These are phyloP conservation scores for Orthonevra nobilis DNA, from an alignment of 2,888 invertebrate genomes.

Conservation along the genomic window DNA sequence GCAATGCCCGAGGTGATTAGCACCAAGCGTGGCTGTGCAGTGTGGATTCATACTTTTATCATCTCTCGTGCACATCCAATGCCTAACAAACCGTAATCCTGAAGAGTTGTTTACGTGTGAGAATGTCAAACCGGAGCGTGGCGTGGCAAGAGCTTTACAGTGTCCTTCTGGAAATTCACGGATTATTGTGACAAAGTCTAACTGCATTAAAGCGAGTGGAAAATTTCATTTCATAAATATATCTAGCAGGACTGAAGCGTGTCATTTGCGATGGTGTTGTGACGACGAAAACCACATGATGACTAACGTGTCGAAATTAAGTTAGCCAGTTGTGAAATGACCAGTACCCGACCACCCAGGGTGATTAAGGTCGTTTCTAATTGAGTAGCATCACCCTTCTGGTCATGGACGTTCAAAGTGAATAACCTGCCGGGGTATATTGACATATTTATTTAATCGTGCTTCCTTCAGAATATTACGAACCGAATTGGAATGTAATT, in stretches of 20 bases:
- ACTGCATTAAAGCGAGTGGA: conserved; percentile 54
- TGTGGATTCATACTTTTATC: conserved; percentile 19
- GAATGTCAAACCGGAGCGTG: not conserved
- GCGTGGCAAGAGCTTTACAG: not conserved
- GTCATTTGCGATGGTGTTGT: not conserved
- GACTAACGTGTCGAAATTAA: conserved; percentile 37
- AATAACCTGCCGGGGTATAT: conserved; percentile 18
- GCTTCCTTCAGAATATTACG: conserved; percentile 23
- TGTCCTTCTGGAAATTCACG: conserved; percentile 18
- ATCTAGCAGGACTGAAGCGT: not conserved
- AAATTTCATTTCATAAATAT: conserved; percentile 38
- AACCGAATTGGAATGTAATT: conserved; percentile 24
- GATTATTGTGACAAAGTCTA: conserved; percentile 23
- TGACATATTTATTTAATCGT: conserved; percentile 53
- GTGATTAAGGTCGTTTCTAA: conserved; percentile 40
- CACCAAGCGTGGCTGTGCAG: not conserved
- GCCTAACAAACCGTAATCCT: conserved; percentile 45
- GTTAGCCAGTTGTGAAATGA: conserved; percentile 33
- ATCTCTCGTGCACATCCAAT: conserved; percentile 29
- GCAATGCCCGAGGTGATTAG: conserved; percentile 32
- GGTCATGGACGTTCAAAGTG: conserved; percentile 17
- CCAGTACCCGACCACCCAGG: conserved; percentile 15
- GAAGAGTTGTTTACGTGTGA: not conserved
- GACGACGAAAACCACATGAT: conserved; percentile 7
- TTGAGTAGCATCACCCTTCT: conserved; percentile 36